Evolutionary conservation across 2,113 vertebrate genomes (phyloP).

Genomic region (Bombycilla garrulus): DNA sequence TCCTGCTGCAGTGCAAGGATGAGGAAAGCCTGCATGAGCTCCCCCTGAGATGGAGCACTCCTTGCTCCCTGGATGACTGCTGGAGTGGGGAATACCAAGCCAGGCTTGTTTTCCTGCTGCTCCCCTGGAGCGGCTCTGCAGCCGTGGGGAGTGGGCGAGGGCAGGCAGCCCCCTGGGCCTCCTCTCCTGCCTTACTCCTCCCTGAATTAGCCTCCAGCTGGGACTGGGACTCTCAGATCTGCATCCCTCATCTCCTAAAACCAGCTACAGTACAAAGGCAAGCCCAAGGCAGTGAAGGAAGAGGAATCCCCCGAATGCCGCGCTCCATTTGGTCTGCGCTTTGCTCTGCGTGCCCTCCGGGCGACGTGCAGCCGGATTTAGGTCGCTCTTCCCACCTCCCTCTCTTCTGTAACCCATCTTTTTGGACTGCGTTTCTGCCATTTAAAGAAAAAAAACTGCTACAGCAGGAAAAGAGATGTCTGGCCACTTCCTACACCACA

Average conservation of each 20-base stretch:
- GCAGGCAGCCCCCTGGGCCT: not conserved
- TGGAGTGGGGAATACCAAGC: not conserved
- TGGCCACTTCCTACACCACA: not conserved
- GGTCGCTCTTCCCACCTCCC: not conserved
- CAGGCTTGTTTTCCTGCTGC: not conserved
- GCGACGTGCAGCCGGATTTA: constrained; percentile 15
- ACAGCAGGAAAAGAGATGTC: not conserved
- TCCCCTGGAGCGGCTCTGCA: accelerated
- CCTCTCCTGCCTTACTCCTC: not conserved
- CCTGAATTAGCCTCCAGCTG: not conserved
- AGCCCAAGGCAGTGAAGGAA: constrained; percentile 10
- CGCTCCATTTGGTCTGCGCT: not conserved
- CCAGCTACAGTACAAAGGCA: constrained; percentile 29
- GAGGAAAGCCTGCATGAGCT: not conserved
- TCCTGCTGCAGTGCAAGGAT: not conserved
- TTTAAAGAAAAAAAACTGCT: not conserved
- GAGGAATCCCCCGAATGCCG: not conserved
- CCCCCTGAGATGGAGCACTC: not conserved
- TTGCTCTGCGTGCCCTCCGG: constrained; percentile 29
- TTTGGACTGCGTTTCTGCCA: not conserved
- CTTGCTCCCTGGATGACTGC: not conserved
- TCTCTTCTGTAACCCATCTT: not conserved
- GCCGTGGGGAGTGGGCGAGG: accelerated
- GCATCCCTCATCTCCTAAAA: not conserved
- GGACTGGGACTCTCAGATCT: not conserved